Evolutionary conservation across 1,140 invertebrate species (phyloP).

Genomic region (Microplitis demolitor): DNA sequence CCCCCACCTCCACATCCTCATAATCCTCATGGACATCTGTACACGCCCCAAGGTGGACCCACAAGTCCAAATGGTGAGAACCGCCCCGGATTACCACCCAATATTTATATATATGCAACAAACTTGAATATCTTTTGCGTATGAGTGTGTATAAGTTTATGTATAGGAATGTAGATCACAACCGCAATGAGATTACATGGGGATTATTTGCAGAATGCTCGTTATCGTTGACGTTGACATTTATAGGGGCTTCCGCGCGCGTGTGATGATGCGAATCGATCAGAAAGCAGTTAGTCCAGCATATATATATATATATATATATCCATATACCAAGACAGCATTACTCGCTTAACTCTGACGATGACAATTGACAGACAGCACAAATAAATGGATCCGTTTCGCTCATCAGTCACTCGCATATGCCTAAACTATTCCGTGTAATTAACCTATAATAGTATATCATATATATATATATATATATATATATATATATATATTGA

Average conservation of each 20-base stretch:
- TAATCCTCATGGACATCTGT: slow-evolving; percentile 58
- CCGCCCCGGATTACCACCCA: slow-evolving; percentile 7
- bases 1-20: slow-evolving; percentile 59
- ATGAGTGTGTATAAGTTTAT: too few relatives aligned
- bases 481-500: too few relatives aligned
- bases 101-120: background rate
- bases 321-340: too few relatives aligned
- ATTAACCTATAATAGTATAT: background rate
- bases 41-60: slow-evolving; percentile 54
- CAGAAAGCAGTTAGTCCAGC: background rate
- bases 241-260: background rate
- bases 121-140: too few relatives aligned
- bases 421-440: background rate
- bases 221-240: slow-evolving; percentile 19
- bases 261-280: slow-evolving; percentile 13
- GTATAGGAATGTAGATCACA: background rate
- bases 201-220: slow-evolving; percentile 8
- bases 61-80: slow-evolving; percentile 59
- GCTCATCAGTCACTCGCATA: background rate
- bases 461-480: background rate
- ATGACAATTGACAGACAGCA: slow-evolving; percentile 9
- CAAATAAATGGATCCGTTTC: slow-evolving; percentile 15
- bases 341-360: background rate
- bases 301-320: too few relatives aligned
- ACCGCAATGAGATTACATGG: slow-evolving; percentile 11